Conservation (phyloP, 1,140 invertebrate genomes). For the Capitella teleta region DNA sequence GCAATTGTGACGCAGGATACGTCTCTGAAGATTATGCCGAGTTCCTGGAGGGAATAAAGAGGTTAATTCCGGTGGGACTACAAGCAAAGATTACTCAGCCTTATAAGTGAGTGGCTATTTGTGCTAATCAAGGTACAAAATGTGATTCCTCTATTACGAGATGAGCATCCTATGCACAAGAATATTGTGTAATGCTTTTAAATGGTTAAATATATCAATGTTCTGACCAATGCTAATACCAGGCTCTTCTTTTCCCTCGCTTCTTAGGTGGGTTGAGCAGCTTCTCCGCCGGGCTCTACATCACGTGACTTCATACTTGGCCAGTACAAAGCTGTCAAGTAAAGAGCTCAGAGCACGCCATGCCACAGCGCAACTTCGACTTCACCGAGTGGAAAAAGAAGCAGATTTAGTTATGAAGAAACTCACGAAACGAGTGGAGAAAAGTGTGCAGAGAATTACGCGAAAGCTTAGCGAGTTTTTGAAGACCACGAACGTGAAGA, state of each 20-base stretch:
- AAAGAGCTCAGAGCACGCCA: conserved; percentile 16
- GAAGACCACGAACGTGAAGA: not conserved
- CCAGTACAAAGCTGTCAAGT: conserved; percentile 13
- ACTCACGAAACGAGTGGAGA: conserved; percentile 10
- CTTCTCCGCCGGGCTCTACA: conserved; percentile 16
- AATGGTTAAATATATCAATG: too few relatives aligned
- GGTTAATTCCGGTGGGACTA: conserved; percentile 14
- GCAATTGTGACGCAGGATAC: conserved; percentile 15
- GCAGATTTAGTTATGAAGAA: conserved; percentile 12
- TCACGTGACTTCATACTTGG: conserved; percentile 17
- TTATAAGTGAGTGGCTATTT: conserved; percentile 24
- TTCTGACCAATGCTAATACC: too few relatives aligned
- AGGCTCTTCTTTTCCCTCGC: too few relatives aligned
- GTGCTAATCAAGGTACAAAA: too few relatives aligned
- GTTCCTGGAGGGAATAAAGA: conserved; percentile 19
- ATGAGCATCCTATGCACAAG: too few relatives aligned
- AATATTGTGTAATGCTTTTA: too few relatives aligned
- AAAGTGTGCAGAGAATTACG: not conserved
- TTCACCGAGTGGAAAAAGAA: conserved; percentile 16
- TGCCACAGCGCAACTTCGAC: conserved; percentile 8
- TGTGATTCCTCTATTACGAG: too few relatives aligned
- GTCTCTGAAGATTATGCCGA: conserved; percentile 16
- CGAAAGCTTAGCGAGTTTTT: not conserved
- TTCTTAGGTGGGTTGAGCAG: conserved; percentile 22
- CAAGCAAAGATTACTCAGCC: conserved; percentile 15